Conservation (phyloP, 2,797 vertebrate genomes). For the Sphenopsis melanotis region DNA sequence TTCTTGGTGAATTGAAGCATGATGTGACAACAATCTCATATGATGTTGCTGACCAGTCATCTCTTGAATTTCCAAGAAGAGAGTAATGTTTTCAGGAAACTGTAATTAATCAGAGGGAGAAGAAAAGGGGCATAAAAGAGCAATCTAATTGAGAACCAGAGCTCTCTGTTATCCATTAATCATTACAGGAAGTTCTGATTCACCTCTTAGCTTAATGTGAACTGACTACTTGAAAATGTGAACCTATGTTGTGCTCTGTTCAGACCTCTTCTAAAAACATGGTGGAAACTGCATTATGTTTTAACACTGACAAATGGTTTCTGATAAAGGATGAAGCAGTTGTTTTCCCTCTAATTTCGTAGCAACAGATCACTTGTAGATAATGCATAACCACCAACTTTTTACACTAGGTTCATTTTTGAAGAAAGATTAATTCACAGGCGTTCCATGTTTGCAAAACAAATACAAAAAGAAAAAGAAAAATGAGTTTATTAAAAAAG, state of each 20-base stretch:
- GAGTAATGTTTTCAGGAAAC: not conserved
- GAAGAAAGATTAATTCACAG: not conserved
- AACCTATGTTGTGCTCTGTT: not conserved
- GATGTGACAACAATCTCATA: not conserved
- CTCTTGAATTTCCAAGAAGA: not conserved
- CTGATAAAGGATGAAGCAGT: not conserved
- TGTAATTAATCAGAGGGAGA: not conserved
- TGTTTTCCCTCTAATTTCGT: not conserved
- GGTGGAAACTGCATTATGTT: not conserved
- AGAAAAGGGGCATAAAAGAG: not conserved
- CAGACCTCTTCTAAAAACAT: not conserved
- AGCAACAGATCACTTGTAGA: not conserved
- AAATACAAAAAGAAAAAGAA: not conserved
- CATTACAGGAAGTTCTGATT: not conserved
- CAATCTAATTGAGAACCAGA: not conserved
- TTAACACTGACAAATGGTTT: not conserved
- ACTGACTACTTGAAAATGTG: not conserved
- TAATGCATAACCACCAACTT: not conserved
- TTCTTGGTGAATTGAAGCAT: not conserved
- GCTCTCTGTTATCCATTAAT: not conserved
- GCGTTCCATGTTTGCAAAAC: not conserved
- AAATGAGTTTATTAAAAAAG: fast-evolving
- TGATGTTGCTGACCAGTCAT: not conserved
- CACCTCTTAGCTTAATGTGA: not conserved
- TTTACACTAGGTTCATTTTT: not conserved